Base-by-base conservation (phyloP, 2,888 invertebrate genomes). In the Philopedon plagiatum region DNA sequence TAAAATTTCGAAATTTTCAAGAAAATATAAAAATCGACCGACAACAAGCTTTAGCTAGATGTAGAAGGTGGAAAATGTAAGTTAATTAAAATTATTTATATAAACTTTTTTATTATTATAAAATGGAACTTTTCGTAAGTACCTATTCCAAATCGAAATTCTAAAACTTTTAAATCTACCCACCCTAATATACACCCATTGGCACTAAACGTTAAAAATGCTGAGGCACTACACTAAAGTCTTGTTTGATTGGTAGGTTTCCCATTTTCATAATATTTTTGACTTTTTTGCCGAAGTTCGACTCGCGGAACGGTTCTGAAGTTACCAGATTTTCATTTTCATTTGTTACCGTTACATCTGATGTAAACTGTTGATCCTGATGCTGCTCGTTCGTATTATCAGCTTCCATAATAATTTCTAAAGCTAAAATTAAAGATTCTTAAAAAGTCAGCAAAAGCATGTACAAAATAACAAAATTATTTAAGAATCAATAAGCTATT, bases 401-500 rank as follows among this genome's bases (percentile, higher is more conserved):
- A 71, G 89, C 89, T 83, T 91, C 88, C 70, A 93, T 88, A 74
- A 75, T 73, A 32, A 90, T 86, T 78, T 92, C 92, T 83, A 93
- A 82, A 26, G 93, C 93, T 93, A 82, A 58, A 84, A 82, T 57
- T 26, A 26, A 39, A 39, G 13, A 15, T 15, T 39, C 15, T 5
- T n/a, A 62, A 13, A 58, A 37, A 57, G 44, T 21, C 32, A n/a
- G 15, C 29, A 15, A 18, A 19, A 29, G 23, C 37, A 41, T 13
- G 51, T 39, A 32, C 32, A 32, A 32, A 9, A 49, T 49, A n/a
- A 5, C 49, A 3, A 18, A 19, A 19, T 49, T 49, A 49, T 49
- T 8, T 7, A 41, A 5, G n/a, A n/a, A n/a, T n/a, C n/a, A n/a
- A n/a, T n/a, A n/a, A n/a, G n/a, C n/a, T n/a, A n/a, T n/a, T n/a